Evolutionary conservation across 2,888 invertebrate species (phyloP), one percentile per base, ranked within the genome.

Genomic region (Tenodera sinensis): DNA sequence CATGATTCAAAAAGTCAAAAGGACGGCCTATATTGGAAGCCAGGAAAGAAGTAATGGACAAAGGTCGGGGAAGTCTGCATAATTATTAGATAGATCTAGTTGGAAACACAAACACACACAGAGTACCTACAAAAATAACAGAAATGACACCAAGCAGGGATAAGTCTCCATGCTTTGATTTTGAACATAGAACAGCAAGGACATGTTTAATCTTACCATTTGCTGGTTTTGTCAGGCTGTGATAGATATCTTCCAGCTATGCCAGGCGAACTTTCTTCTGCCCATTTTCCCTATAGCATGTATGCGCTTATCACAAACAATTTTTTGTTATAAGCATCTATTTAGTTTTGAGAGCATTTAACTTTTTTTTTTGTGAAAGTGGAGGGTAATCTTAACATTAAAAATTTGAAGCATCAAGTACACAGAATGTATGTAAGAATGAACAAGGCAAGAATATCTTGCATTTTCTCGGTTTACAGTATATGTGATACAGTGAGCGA

Each of bases 221-320:
- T 90, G 90, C 89, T 89, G 82, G 90, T 91, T 90, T 90, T 91
- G 89, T 90, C 91, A 83, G 90, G 90, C 88, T 90, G 91, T 30
- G 90, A 87, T 28, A 90, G 89, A 42, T 89, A 90, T 87, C 91
- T 85, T 88, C 93, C 93, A 92, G 94, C 94, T 93, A 94, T 92
- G 94, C 94, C 28, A 94, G 93, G 93, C 91, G 95, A 94, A 91
- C 95, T 94, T 91, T 94, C 94, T 84, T 93, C 92, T 92, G 93
- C 94, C 95, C 95, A 95, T 90, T 93, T 93, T 84, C 95, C 96
- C 96, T 96, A 93, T 25, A 92, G 92, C 89, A 90, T 88, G 85
- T 90, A 89, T 93, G 90, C 89, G 88, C 90, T 71, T 71, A 25
- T 84, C 28, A 84, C 34, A 84, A 71, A 71, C 54, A 71, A 71